Conservation (phyloP, 2,797 vertebrate species). For the Amblyopsis hoosieri region DNA sequence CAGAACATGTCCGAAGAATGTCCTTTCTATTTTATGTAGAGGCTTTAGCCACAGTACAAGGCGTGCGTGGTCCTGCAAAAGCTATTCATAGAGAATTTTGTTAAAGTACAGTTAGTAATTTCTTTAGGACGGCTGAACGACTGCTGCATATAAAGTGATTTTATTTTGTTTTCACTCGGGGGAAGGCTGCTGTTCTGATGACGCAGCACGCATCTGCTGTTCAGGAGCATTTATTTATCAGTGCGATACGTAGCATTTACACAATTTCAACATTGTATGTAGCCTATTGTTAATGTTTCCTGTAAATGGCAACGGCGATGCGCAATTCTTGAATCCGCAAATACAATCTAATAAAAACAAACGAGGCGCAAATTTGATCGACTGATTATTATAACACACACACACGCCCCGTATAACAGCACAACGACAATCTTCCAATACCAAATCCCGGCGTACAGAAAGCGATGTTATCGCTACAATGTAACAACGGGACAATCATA, state of each 20-base stretch:
- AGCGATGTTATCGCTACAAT: slow-evolving; percentile 18
- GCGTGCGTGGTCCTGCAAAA: not conserved
- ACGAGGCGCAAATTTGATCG: slow-evolving; percentile 1
- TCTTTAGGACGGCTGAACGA: slow-evolving; percentile 11
- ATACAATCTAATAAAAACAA: slow-evolving; percentile 8
- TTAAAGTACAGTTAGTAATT: not conserved
- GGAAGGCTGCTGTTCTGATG: slow-evolving; percentile 52
- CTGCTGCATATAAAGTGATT: slow-evolving; percentile 38
- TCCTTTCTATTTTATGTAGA: slow-evolving; percentile 51
- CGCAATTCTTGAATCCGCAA: slow-evolving; percentile 29
- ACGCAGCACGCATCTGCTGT: slow-evolving; percentile 66
- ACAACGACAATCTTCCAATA: too few relatives aligned
- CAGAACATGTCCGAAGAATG: slow-evolving; percentile 41
- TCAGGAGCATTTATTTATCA: slow-evolving; percentile 59
- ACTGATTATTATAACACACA: not conserved
- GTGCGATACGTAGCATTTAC: too few relatives aligned
- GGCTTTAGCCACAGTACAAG: slow-evolving; percentile 16
- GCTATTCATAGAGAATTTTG: not conserved
- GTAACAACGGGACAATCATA: slow-evolving; percentile 26
- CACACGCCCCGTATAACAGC: not conserved
- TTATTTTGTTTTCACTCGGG: slow-evolving; percentile 26
- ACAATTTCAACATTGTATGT: too few relatives aligned
- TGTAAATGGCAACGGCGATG: slow-evolving; percentile 11
- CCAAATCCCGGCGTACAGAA: not conserved
- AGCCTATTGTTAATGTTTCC: not conserved